Evolutionary conservation across 2,888 invertebrate species (phyloP), one percentile per base, ranked within the genome.

Genomic region (Drosophila robusta): DNA sequence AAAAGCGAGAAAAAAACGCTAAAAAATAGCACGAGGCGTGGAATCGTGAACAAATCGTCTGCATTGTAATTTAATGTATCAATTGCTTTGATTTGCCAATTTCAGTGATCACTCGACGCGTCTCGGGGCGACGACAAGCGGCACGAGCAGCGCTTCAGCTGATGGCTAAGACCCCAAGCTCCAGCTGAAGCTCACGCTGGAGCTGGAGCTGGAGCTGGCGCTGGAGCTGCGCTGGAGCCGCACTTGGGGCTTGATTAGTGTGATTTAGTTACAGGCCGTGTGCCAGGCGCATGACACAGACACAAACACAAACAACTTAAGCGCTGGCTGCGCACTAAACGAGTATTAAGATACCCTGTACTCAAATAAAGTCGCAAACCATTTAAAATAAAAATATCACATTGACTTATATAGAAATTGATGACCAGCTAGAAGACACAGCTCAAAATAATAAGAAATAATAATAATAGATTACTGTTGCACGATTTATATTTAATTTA

Each of bases 1-100:
- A 42, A 54, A 45, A 52, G 14, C 16, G 61, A 34, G n/a, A n/a
- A n/a, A n/a, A n/a, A n/a, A n/a, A n/a, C n/a, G n/a, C n/a, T n/a
- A n/a, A 66, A 49, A 41, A 51, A 38, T 38, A 51, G 42, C 72
- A 82, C 68, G 82, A 86, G 82, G 82, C 86, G 82, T 86, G 86
- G 82, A 82, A 78, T 83, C 82, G 86, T 82, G 83, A 78, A 87
- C 85, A 85, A 85, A 87, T 86, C 85, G 86, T 87, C 86, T 86
- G 88, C 86, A 87, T 86, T 86, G 85, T 86, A 86, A 87, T 87
- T 87, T 86, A 86, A 86, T 86, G 85, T 86, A 86, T 86, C 85
- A 87, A 86, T 86, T 86, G 85, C 86, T 86, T 87, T 86, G 83
- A 78, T 86, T 87, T 87, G 86, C 83, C 88, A 86, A 86, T 86